Base-by-base conservation (phyloP, 2,888 invertebrate genomes). In the Xylophagus ater region DNA sequence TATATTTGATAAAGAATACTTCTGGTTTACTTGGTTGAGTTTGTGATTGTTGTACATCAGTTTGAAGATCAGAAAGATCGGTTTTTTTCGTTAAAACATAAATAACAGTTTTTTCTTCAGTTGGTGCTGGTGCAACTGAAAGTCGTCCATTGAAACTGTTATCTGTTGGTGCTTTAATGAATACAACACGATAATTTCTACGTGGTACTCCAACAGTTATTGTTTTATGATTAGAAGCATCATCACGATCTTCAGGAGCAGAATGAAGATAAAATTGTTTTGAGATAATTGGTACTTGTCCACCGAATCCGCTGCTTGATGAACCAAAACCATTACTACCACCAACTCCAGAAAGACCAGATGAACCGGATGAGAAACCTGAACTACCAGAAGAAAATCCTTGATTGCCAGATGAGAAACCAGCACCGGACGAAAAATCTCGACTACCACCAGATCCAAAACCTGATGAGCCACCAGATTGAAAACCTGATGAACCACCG, bases 1-100 rank as follows among this genome's bases (percentile, higher is more conserved):
- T 64, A 51, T 64, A 64, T 49, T 64, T 64, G 49, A 64, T 62
- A 53, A 64, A 64, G 57, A 62, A 64, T 25, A 64, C 63, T 47
- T 64, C 64, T 17, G 64, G 64, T 46, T 64, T 64, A 49, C 52
- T 54, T 39, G 62, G 61, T 28, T 57, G 50, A 10, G 54, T 45
- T 19, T 55, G 47, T 25, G 55, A 54, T 39, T 61, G 62, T 28
- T 60, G 41, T 3, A 62, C 55, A 44, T 60, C 57, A 10, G 62
- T 58, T 10, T 62, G 53, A 4, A 62, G 47, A 24, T 62, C 59
- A 34, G 54, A 43, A 13, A 50, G 47, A 29, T 63, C 62, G 39
- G 53, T 48, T 49, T 64, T 64, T 54, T 62, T 62, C 51, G 54
- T 58, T 26, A 64, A 48, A 30, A 64, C 63, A 49, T 64, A 64